Percentiles rank a stretch among this genome's conserved stretches.
Conservation (phyloP, 2,888 invertebrate genomes). For the Lydus trimaculatus region DNA sequence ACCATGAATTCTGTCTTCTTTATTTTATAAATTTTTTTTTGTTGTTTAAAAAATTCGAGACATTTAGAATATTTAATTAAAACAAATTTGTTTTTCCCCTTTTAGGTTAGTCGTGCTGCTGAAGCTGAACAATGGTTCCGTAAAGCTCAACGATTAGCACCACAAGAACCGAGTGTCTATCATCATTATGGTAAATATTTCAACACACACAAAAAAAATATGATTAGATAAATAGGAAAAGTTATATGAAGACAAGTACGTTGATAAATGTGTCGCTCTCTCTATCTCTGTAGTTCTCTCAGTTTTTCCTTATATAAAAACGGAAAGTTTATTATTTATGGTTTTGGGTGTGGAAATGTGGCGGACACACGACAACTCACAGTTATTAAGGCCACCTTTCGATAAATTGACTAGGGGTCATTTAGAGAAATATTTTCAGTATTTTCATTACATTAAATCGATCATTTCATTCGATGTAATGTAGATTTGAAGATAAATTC, state of each 20-base stretch:
- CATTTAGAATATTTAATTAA: not conserved
- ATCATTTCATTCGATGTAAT: no score
- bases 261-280: not conserved
- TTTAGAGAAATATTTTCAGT: not conserved
- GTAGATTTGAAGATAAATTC: no score
- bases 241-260: not conserved
- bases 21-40: not conserved
- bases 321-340: constrained; percentile 1
- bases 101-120: constrained; percentile 77
- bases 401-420: constrained; percentile 4
- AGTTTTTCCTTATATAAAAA: not conserved
- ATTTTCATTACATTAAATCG: not conserved
- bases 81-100: not conserved
- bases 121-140: constrained; percentile 92
- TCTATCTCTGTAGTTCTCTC: not conserved
- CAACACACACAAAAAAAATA: constrained; percentile 18
- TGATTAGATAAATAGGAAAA: constrained; percentile 8
- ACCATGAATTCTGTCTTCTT: not conserved
- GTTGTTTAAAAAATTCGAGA: not conserved
- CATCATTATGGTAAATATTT: constrained; percentile 84
- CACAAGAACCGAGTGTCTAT: constrained; percentile 82
- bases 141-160: constrained; percentile 82
- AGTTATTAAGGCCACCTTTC: not conserved
- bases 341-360: not conserved
- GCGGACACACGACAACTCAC: not conserved